These are phyloP conservation scores for Clarias macrocephalus DNA, from an alignment of 2,113 vertebrate genomes.

Conservation along the genomic window DNA sequence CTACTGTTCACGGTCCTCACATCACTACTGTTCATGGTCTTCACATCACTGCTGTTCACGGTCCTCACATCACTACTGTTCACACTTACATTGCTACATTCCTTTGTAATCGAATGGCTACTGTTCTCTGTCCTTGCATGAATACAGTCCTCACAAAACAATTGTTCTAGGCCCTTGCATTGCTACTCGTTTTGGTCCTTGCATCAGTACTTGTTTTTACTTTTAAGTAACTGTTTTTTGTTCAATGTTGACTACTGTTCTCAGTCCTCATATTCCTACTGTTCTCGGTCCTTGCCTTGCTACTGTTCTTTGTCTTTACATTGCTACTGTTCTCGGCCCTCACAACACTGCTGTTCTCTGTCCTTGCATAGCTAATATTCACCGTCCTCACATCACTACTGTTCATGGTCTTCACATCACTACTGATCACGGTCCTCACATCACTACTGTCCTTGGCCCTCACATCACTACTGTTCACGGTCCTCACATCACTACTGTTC, in stretches of 20 bases:
- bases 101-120: too few relatives aligned
- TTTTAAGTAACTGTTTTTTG: too few relatives aligned
- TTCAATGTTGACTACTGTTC: too few relatives aligned
- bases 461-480: background rate
- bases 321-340: background rate
- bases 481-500: too few relatives aligned
- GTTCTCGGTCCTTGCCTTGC: too few relatives aligned
- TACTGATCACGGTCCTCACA: background rate
- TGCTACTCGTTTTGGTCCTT: background rate
- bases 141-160: background rate
- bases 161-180: background rate
- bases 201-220: background rate
- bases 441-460: too few relatives aligned
- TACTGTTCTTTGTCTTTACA: too few relatives aligned
- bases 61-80: background rate
- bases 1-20: background rate
- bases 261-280: too few relatives aligned
- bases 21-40: background rate
- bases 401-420: background rate
- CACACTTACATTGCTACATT: too few relatives aligned
- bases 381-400: background rate
- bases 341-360: background rate
- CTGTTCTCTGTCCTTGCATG: too few relatives aligned
- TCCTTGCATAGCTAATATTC: too few relatives aligned
- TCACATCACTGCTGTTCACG: background rate